Base-by-base conservation (phyloP, 2,888 invertebrate species). In the Spicauda simplicius region DNA sequence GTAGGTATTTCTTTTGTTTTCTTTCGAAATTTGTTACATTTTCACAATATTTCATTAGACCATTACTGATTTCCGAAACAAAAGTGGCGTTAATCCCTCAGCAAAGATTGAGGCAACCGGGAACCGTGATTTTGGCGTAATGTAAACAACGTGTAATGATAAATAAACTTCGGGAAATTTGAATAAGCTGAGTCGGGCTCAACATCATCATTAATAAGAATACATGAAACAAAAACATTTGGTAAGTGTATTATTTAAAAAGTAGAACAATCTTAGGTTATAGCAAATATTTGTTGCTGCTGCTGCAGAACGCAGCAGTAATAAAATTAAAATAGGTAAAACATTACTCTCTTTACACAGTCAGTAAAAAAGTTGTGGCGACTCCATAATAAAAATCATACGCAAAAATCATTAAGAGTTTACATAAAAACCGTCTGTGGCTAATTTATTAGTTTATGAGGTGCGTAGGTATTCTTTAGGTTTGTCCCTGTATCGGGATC, bases 61-160 rank as follows among this genome's bases (percentile, higher is more conserved):
- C 8, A n/a, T 41, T 14, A 41, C 16, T 1, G n/a, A 48, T 48
- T 48, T 48, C 10, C 41, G 11, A 53, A 19, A 20, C 53, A 25
- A 54, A 54, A 53, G 8, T 33, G 33, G 53, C 19, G 20, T 19
- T 5, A 25, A 25, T n/a, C 45, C 20, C 10, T 25, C 20, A 8
- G 16, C 54, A n/a, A 58, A 48, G 48, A 48, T 16, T 58, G n/a
- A 25, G 30, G 16, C 48, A 18, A 8, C 48, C 16, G 48, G 11
- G 60, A 52, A 19, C 20, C 45, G 58, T 25, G 45, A 59, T 50
- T 60, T 60, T 52, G 50, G 25, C 18, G 33, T 50, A 52, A 18
- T 48, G 50, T 18, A 60, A 50, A 60, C 60, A 60, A 10, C 30
- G 6, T 18, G 50, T 60, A 60, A 60, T 60, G 50, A 52, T 60